A percentile compares a stretch with the other conserved stretches of the same genome.
Conservation (phyloP, 1,140 invertebrate genomes). For the Macrotrachela quadricornifera region DNA sequence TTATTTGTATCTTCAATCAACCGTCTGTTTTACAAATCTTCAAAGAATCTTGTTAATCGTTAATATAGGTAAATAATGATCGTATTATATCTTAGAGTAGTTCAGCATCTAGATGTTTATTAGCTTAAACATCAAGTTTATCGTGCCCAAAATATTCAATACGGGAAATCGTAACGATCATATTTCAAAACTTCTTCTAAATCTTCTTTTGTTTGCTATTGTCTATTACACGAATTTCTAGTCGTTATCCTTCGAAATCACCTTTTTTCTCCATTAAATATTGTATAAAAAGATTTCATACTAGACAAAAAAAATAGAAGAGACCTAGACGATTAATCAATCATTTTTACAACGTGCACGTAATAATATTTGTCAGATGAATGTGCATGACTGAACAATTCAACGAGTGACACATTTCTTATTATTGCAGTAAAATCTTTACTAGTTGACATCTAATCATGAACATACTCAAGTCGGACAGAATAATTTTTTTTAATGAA, state of each 20-base stretch:
- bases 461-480: no score
- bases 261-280: no score
- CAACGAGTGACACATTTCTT: constrained; percentile 26
- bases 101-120: constrained; percentile 59
- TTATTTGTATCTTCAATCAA: constrained; percentile 16
- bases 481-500: no score
- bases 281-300: no score
- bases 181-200: no score
- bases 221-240: no score
- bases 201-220: no score
- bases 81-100: constrained; percentile 87
- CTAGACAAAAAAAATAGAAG: no score
- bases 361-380: constrained; percentile 31
- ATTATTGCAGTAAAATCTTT: no score
- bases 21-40: constrained; percentile 5
- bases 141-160: constrained; percentile 66
- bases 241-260: no score
- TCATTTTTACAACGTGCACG: constrained; percentile 19
- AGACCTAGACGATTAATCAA: no score
- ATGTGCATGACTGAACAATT: constrained; percentile 35
- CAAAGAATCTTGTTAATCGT: constrained; percentile 42
- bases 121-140: constrained; percentile 63
- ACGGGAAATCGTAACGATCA: constrained; percentile 62
- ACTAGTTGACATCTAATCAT: no score
- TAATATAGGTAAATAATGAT: constrained; percentile 73